Evolutionary conservation across 2,797 vertebrate species (phyloP), one percentile per base, ranked within the genome.

Genomic region (Glossophaga mutica): DNA sequence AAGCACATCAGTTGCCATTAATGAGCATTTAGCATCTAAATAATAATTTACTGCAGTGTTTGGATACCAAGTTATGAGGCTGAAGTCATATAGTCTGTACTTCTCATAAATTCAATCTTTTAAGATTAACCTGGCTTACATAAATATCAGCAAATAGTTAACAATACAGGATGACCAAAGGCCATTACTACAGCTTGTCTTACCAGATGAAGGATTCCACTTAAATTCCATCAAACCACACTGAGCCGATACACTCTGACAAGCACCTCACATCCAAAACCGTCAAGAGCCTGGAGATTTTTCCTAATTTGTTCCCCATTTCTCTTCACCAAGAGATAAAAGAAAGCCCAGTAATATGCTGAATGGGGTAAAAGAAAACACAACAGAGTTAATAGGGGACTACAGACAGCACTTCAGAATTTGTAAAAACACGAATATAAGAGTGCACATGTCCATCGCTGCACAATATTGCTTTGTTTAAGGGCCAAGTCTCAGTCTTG

Each of bases 401-500:
- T 39, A 65, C 24, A 92, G 67, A 62, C 55, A 92, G 88, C 94
- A 96, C 82, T 97, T 84, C 71, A 92, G 82, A 92, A 87, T 96
- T 85, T 70, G 84, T 83, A 71, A 97, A 77, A 94, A 98, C 96
- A 76, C 57, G 89, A 87, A 96, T 85, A 95, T 91, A 89, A 97
- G 96, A 97, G 91, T 87, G 97, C 48, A 6, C 46, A 15, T 96
- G 96, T 94, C 94, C 97, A 93, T 97, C 70, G 0, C 12, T 94
- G 92, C 96, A 98, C 98, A 98, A 98, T 98, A 96, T 97, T 55
- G 91, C 26, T 98, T 98, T 98, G 98, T 98, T 98, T 98, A 93
- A 55, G 85, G 92, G 98, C 96, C 98, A 98, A 98, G 97, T 97
- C 98, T 98, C 98, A 98, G 91, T 98, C 98, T 98, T 97, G 98